Base-by-base conservation (phyloP, 1,140 invertebrate genomes). In the Aphelenchoides besseyi region DNA sequence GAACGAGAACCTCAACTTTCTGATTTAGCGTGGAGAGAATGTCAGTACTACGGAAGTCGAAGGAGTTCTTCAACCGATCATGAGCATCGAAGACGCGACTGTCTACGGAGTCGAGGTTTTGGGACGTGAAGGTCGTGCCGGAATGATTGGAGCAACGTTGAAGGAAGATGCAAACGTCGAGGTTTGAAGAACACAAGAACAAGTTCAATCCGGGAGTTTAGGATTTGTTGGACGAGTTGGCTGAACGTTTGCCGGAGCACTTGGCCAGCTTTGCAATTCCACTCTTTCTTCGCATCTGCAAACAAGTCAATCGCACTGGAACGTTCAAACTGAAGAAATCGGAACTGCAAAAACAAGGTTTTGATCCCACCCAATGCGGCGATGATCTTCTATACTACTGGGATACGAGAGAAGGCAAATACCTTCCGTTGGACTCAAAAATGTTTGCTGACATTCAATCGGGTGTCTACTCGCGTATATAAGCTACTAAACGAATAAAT, bases 1-100 rank as follows among this genome's bases (percentile, higher is more conserved):
- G 37, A 41, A 5, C 35, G 23, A 48, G 16, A 26, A 30, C 63
- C 48, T 36, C 8, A 95, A 94, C 0, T 95, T 95, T 0, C 98
- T 94, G 87, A 89, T 95, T 36, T 83, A 82, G 82, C 92, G 92
- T 85, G 95, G 96, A 16, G 97, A 99, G 87, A 99, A 99, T 86
- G 95, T 98, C 0, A 96, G 93, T 1, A 98, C 97, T 0, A 91
- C 91, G 3, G 96, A 99, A 88, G 91, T 98, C 1, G 96, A 99
- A 87, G 92, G 90, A 1, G 89, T 94, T 66, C 89, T 98, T 0
- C 95, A 92, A 72, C 92, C 73, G 92, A 92, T 92, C 29, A 88
- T 91, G 28, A 88, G 90, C 67, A 91, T 95, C 74, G 89, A 91
- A 81, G 95, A 98, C 85, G 92, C 91, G 62, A 90, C 96, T 36